A percentile compares a stretch with the other conserved stretches of the same genome.
Evolutionary conservation across 1,140 invertebrate genomes (phyloP).

Genomic region (Drosophila chauvacae): DNA sequence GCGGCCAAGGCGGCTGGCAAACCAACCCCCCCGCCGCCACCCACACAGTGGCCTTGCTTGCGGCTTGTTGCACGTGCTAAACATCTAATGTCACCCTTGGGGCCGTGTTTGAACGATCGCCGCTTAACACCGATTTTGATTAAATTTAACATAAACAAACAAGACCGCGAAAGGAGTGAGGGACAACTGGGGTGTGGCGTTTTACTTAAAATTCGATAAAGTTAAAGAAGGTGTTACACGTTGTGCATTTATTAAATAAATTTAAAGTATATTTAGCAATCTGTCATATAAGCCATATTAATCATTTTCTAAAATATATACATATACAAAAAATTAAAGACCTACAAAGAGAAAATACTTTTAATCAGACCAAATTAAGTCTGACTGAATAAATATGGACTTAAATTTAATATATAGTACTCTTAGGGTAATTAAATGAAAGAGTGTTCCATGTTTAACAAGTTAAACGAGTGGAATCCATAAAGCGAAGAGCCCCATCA

Average conservation of each 20-base stretch:
- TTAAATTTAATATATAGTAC: not conserved
- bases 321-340: no score
- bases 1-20: constrained; percentile 52
- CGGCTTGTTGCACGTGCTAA: constrained; percentile 76
- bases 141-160: constrained; percentile 67
- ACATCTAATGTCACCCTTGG: constrained; percentile 69
- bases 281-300: not conserved
- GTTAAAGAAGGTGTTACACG: not conserved
- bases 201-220: not conserved
- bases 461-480: constrained; percentile 1
- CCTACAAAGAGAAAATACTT: not conserved
- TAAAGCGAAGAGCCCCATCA: not conserved
- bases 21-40: constrained; percentile 6
- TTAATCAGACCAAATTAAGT: not conserved
- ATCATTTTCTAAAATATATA: no score
- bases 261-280: not conserved
- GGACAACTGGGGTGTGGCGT: not conserved
- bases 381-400: not conserved
- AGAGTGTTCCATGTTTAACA: not conserved
- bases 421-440: not conserved
- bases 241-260: not conserved
- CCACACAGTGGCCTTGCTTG: constrained; percentile 51
- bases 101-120: constrained; percentile 48
- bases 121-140: constrained; percentile 73
- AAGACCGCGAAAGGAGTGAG: not conserved